Base-by-base conservation (phyloP, 2,888 invertebrate species). In the Cantharis lateralis region DNA sequence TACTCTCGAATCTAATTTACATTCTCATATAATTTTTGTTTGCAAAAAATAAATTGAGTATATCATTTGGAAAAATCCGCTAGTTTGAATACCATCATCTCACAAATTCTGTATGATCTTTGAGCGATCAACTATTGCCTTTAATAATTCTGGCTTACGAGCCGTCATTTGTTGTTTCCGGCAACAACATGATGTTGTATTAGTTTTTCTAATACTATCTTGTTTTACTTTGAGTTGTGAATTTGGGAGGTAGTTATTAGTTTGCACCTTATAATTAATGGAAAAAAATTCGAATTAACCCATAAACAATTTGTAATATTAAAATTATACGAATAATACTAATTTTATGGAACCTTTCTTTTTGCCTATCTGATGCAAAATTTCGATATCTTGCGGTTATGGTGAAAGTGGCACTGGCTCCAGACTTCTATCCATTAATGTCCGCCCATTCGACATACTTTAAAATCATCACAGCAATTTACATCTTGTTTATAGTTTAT, bases 321-420 rank as follows among this genome's bases (percentile, higher is more conserved):
- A 13, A 13, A 32, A 32, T 32, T n/a, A 48, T 48, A 48, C 2
- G n/a, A 48, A 48, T 48, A 48, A 48, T n/a, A 48, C 48, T 48
- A 48, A 48, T 48, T 48, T 48, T 48, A 48, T 48, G n/a, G n/a
- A 48, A 48, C 48, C 48, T 48, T 48, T 48, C 48, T 48, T 48
- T 48, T 48, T n/a, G 48, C n/a, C 48, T 32, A 32, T 32, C 32
- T 48, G 48, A 48, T 48, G 48, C 48, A 48, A 48, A 48, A 48
- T 48, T 48, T 48, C 48, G 48, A 48, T 48, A 48, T 48, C 48
- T 48, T 48, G 48, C 48, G 48, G 48, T 16, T 68, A 15, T 69
- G 75, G 75, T 68, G 75, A 76, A 76, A 76, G 75, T 76, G 72
- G 75, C 68, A 69, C 75, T 72, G 72, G 75, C 72, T 76, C 75